Evolutionary conservation across 2,888 invertebrate genomes (phyloP), one percentile per base, ranked within the genome.

Genomic region (Phortica okadai): DNA sequence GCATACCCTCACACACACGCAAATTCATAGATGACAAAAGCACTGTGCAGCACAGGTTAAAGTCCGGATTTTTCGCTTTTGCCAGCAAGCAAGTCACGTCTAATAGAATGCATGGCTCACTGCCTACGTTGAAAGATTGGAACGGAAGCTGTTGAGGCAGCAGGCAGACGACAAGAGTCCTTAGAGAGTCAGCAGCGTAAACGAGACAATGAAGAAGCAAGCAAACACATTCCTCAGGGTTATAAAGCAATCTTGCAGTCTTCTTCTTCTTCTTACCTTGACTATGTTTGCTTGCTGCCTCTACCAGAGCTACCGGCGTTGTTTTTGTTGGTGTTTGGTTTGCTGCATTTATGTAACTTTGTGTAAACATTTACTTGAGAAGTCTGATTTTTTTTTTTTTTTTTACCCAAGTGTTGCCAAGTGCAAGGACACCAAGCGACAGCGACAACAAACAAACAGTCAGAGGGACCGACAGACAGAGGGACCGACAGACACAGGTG

Each of bases 11-110:
- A 54, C 21, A 14, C 58, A 42, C 16, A 45, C 69, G 3, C 44
- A 73, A 76, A 75, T 79, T 79, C 79, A 86, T 82, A 83, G 86
- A 66, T 41, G 44, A 41, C 25, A 14, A 6, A 33, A 25, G 41
- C 8, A 41, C 66, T 14, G 59, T 2, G 3, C 62, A 16, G 62
- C 62, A 62, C 16, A 25, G 33, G 33, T 33, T 33, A 33, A 33
- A 33, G 33, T 33, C 33, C 33, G 33, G 33, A 33, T 33, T 33
- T 33, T 33, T 33, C 33, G 33, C 33, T 33, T 33, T 33, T 33
- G 33, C 33, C 2, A 33, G 33, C 33, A 33, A 33, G 33, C 2
- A 33, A 33, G 33, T 33, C 33, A 33, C 33, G 0, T 33, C 33
- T 33, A 33, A 25, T 62, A 25, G 62, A 62, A 11, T 62, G 62